Evolutionary conservation across 2,113 vertebrate genomes (phyloP), one percentile per base, ranked within the genome.

Genomic region (Lepisosteus oculatus): DNA sequence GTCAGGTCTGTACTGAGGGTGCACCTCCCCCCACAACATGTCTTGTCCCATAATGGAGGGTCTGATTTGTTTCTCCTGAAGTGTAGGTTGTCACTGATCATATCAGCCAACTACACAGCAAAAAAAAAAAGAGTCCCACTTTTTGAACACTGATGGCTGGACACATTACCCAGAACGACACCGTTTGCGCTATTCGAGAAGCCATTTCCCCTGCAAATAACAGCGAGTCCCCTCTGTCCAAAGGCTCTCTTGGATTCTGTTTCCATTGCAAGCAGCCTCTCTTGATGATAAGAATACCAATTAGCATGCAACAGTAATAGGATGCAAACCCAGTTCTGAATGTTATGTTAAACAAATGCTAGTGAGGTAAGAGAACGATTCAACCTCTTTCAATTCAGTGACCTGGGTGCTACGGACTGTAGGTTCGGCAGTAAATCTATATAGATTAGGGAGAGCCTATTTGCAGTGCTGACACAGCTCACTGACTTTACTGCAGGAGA

Each of bases 241-340:
- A 29, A 29, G 29, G 29, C 29, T 29, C 29, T 29, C 29, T 29
- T 29, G 29, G 29, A 29, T 29, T 29, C 29, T 29, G 47, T 74
- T 75, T 83, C 80, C 81, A 79, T 86, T 80, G 85, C 76, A 86
- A 87, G 84, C 82, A 87, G 86, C 70, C 83, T 84, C 84, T 85
- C 84, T 71, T 70, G 82, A 80, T 80, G 68, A 67, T 78, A 64
- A 85, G 79, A 86, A 85, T 85, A 77, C 80, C 80, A 85, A 89
- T 91, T 89, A 91, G 81, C 87, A 90, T 87, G 86, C 81, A 82
- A 86, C 89, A 83, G 84, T 77, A 86, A 84, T 56, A 54, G 72
- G 74, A 85, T 78, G 76, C 67, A 45, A 72, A 73, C 76, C 77
- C 8, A 74, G 80, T 78, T 84, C 79, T 82, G 80, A 85, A 78